A percentile compares a stretch with the other conserved stretches of the same genome.
phyloP scores from a whole-genome alignment of 35 echinoderm and acorn worm species.

The Nesometra sesokonis region DNA sequence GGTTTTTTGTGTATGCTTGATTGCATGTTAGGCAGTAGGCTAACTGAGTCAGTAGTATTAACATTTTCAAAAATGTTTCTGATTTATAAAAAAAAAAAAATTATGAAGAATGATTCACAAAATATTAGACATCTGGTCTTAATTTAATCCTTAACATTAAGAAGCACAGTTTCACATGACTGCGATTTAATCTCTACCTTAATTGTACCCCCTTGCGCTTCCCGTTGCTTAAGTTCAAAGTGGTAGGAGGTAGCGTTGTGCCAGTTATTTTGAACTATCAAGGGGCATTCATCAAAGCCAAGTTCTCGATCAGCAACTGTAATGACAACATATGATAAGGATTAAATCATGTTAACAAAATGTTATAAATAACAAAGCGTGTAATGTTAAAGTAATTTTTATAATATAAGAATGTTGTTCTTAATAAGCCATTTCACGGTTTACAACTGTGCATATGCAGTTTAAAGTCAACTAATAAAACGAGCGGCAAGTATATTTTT shows the following conservation, averaged over 20 bases:
- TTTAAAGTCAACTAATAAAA: no score
- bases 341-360: no score
- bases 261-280: constrained; percentile 56
- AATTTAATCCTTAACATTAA: neutral
- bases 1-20: no score
- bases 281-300: constrained; percentile 41
- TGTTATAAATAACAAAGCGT: no score
- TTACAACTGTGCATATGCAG: no score
- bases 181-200: constrained; percentile 43
- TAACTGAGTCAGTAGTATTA: neutral
- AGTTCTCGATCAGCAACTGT: constrained; percentile 72
- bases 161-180: neutral
- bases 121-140: neutral
- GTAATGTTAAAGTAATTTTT: no score
- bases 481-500: no score
- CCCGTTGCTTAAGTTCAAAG: constrained; percentile 66
- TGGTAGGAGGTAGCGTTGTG: constrained; percentile 27
- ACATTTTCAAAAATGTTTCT: neutral
- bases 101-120: neutral
- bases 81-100: neutral
- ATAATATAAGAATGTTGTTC: no score
- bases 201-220: constrained; percentile 76
- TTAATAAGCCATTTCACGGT: no score
- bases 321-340: no score
- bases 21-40: no score